These are phyloP conservation scores for Melinaea marsaeus DNA, from an alignment of 2,888 invertebrate species.

Conservation along the genomic window DNA sequence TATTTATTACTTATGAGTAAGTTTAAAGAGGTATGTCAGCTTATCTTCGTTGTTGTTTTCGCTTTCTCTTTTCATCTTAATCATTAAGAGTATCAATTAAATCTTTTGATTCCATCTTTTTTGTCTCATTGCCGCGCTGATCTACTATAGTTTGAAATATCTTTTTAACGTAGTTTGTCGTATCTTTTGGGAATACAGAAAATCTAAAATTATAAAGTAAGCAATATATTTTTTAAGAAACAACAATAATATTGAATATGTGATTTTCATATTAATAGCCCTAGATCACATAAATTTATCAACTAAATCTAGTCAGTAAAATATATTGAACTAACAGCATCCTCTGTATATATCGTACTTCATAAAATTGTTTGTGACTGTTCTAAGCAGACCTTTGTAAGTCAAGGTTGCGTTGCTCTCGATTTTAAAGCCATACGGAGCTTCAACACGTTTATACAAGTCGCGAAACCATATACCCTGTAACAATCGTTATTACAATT, in stretches of 20 bases:
- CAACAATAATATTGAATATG: no score
- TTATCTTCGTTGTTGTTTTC: conserved; percentile 14
- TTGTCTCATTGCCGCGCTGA: conserved; percentile 38
- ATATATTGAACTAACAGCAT: conserved; percentile 45
- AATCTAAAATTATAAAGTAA: conserved; percentile 40
- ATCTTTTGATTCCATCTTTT: conserved; percentile 21
- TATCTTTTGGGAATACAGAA: conserved; percentile 47
- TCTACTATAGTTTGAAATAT: conserved; percentile 41
- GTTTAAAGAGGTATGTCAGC: no score
- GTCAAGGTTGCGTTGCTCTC: conserved; percentile 40
- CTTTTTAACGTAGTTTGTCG: conserved; percentile 41
- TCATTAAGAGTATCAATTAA: conserved; percentile 34
- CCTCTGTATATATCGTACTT: conserved; percentile 40
- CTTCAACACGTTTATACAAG: conserved; percentile 40
- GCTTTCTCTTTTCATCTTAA: conserved; percentile 30
- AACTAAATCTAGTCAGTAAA: conserved; percentile 49
- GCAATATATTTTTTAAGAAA: not conserved
- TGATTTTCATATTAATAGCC: not conserved
- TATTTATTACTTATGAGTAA: no score
- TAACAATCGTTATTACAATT: no score
- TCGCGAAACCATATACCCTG: conserved; percentile 49
- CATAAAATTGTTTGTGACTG: conserved; percentile 44
- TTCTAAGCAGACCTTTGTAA: conserved; percentile 43
- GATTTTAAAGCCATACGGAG: conserved; percentile 51
- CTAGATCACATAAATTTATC: conserved; percentile 43